Conservation (phyloP, 1,140 invertebrate genomes). For the Drosophila kepulauana region DNA sequence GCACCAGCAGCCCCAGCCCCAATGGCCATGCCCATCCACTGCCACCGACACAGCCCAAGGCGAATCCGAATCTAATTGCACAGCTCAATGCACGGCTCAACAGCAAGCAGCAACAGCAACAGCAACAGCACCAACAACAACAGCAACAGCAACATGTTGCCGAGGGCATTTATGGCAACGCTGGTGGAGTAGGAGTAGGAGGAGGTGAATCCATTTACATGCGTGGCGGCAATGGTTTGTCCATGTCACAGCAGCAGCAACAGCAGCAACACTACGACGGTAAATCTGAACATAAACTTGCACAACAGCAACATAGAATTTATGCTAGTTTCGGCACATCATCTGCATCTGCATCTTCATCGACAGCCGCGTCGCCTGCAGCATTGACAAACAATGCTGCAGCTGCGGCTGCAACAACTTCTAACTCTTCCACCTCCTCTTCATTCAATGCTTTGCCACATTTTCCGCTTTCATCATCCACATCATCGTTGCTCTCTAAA, state of each 20-base stretch:
- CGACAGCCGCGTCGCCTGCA: slow-evolving; percentile 30
- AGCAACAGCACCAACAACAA: slow-evolving; percentile 48
- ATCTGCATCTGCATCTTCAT: slow-evolving; percentile 59
- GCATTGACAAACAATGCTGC: slow-evolving; percentile 37
- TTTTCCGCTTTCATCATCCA: slow-evolving; percentile 82
- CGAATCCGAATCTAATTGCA: slow-evolving; percentile 83
- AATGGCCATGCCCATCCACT: slow-evolving; percentile 75
- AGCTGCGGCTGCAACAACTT: slow-evolving; percentile 21
- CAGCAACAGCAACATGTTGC: slow-evolving; percentile 59
- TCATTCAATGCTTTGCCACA: slow-evolving; percentile 80
- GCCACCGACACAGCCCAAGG: slow-evolving; percentile 81
- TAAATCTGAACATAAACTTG: slow-evolving; percentile 76
- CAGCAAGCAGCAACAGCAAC: slow-evolving; percentile 72
- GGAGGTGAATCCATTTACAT: slow-evolving; percentile 65
- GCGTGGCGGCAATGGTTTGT: slow-evolving; percentile 60
- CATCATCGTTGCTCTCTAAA: slow-evolving; percentile 83
- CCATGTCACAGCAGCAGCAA: slow-evolving; percentile 74
- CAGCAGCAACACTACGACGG: slow-evolving; percentile 84
- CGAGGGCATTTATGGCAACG: slow-evolving; percentile 77
- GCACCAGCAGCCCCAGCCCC: slow-evolving; percentile 75
- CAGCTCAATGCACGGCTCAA: slow-evolving; percentile 83
- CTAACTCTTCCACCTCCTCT: slow-evolving; percentile 39
- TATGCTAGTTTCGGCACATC: slow-evolving; percentile 82
- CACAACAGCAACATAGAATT: slow-evolving; percentile 77
- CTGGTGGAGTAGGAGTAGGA: slow-evolving; percentile 48